A percentile compares a stretch with the other conserved stretches of the same genome.
phyloP scores from a whole-genome alignment of 2,888 invertebrate species.

The Hymenopus coronatus region DNA sequence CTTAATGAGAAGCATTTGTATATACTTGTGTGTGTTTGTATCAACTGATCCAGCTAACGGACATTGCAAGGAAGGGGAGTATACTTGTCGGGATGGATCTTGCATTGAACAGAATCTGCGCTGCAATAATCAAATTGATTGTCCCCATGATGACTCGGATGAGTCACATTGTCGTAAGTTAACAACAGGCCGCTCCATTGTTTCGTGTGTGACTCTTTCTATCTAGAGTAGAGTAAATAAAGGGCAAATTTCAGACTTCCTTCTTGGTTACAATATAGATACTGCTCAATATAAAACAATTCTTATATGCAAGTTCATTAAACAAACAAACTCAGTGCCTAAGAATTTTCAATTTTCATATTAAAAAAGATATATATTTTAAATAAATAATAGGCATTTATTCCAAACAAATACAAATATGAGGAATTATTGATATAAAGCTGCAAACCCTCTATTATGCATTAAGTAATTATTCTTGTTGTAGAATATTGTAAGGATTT shows the following conservation, averaged over 20 bases:
- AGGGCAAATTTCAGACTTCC: neutral
- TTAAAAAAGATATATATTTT: neutral
- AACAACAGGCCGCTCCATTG: neutral
- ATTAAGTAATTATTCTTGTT: too few relatives aligned
- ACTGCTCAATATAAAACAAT: neutral
- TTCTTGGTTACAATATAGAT: neutral
- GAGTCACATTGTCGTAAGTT: slow-evolving; percentile 76
- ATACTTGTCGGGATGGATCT: slow-evolving; percentile 45
- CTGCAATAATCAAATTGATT: slow-evolving; percentile 66
- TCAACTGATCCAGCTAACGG: neutral
- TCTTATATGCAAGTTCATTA: neutral
- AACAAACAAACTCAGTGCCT: neutral
- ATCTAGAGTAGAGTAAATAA: neutral
- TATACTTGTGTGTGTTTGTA: neutral
- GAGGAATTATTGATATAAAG: too few relatives aligned
- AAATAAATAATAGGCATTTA: too few relatives aligned
- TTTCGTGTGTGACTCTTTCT: neutral
- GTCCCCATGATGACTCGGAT: slow-evolving; percentile 67
- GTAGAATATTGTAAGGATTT: too few relatives aligned
- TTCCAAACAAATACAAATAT: too few relatives aligned
- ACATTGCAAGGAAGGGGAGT: slow-evolving; percentile 37
- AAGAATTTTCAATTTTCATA: neutral
- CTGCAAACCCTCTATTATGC: too few relatives aligned
- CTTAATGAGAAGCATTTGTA: neutral
- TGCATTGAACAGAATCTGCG: slow-evolving; percentile 51